Evolutionary conservation across 2,113 vertebrate species (phyloP), one percentile per base, ranked within the genome.

Genomic region (Eudyptes chrysolophus): DNA sequence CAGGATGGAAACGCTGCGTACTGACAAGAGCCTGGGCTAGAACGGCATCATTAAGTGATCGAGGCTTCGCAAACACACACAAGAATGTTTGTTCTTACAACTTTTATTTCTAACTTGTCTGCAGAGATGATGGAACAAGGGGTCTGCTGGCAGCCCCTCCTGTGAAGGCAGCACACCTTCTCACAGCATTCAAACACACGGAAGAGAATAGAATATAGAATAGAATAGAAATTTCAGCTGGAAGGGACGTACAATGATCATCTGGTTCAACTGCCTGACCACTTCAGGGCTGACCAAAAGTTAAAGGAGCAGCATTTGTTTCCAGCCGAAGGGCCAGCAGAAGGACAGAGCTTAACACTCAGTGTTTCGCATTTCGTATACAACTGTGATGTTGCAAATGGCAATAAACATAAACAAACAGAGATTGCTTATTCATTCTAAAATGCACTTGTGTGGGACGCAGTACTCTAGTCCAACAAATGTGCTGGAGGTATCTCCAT

Each of bases 1-100:
- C 1, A 0, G 34, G 51, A 20, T 20, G 44, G 64, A 10, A 26
- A 16, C 14, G 16, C 42, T 8, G 22, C 4, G 29, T 24, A 7
- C 22, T 5, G 58, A 13, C 9, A 25, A 15, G 5, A 34, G 27
- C 10, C 42, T 16, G 44, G 38, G 22, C 48, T 25, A 26, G 15
- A 44, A 36, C 4, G 5, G 42, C 49, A 27, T 13, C 44, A 7
- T 9, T 26, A 19, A 25, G 17, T 17, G 34, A 44, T 9, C 2
- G 2, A 15, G 49, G 54, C 68, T 61, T n/a, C 48, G 16, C 52
- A 42, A 18, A 26, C 30, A 40, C 24, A 8, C 61, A 16, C 1
- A 1, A 27, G 40, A 13, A 22, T 15, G 9, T 34, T 44, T 48
- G 42, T 21, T 51, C 49, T 36, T 55, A 22, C 22, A 19, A 21